Evolutionary conservation across 2,113 vertebrate species (phyloP), one percentile per base, ranked within the genome.

Genomic region (Pterocles orientalis): DNA sequence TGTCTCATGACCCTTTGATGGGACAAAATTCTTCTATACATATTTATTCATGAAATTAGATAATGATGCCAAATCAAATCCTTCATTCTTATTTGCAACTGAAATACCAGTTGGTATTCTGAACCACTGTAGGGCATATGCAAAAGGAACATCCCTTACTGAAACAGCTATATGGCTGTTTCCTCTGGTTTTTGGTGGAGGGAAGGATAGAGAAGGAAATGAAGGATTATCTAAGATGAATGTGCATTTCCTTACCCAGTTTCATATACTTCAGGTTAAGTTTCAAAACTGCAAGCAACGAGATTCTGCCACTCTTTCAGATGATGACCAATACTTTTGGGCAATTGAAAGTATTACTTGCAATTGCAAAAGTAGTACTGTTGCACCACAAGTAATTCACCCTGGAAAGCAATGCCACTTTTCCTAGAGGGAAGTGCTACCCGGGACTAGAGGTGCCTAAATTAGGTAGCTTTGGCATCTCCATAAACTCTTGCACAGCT

Each of bases 11-110:
- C 77, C 86, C 69, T 82, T 39, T 79, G 80, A 78, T 68, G 53
- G 60, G 34, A 86, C 47, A 83, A 71, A 78, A 36, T 70, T 95
- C 56, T 66, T 86, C 57, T 82, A 41, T 61, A 82, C 57, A 14
- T 85, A 89, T 88, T 91, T 96, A 96, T 96, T 91, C 76, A 80
- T 68, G 25, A 91, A 89, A 89, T 94, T 65, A 76, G 43, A 66
- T 78, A 56, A 76, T 2, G 2, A 75, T 84, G 60, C 56, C 58
- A 81, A 88, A 48, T 61, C 45, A 33, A 86, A 65, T 87, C 43
- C n/a, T 54, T 92, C 83, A 69, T 95, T 93, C 69, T 82, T 78
- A 64, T 26, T 82, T 82, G 69, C 18, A 17, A 53, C 72, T 90
- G 86, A 88, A 94, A 90, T 83, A 41, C 57, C 2, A 4, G 65